Base-by-base conservation (phyloP, 1,140 invertebrate genomes). In the Campoletis sonorensis region DNA sequence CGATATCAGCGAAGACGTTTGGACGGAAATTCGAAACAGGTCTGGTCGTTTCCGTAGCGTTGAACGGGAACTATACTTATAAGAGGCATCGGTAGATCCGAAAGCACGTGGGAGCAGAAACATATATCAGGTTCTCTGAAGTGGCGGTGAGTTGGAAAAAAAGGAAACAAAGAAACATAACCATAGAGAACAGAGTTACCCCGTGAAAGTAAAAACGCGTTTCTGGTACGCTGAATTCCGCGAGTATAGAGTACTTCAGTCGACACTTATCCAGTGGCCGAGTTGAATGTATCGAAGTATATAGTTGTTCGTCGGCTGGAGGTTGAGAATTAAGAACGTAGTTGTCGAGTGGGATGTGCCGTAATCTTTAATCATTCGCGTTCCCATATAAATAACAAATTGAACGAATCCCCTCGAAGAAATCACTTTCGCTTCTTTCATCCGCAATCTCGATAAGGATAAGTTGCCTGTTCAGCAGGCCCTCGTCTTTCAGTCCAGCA, bases 381-480 rank as follows among this genome's bases (percentile, higher is more conserved):
- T 7, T 5, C 54, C 4, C 18, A 58, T 58, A 58, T 58, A 58
- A n/a, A 58, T 58, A 58, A 58, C 21, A 21, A 58, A 58, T 58
- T 58, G 54, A 58, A 23, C 21, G 21, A 58, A 58, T 58, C n/a
- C 54, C 5, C 21, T 21, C 54, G 54, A 10, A 58, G 21, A 58
- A 58, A 58, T 58, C 54, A 58, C 54, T 58, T 58, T 58, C 54
- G 18, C 54, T 58, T 58, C 54, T 58, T 23, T 58, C 54, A 58
- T 58, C 54, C 54, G 54, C 54, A 58, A 58, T 58, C 54, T 58
- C 54, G 54, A 58, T 58, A 58, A 58, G 54, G 54, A 58, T 58
- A 58, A n/a, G 21, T 45, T 45, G 40, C 40, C 40, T 45, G n/a
- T n/a, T n/a, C n/a, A n/a, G n/a, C 40, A 10, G 40, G 8, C 40